A percentile compares a stretch with the other conserved stretches of the same genome.
Evolutionary conservation across 1,140 invertebrate genomes (phyloP).

Genomic region (Aphidius gifuensis): DNA sequence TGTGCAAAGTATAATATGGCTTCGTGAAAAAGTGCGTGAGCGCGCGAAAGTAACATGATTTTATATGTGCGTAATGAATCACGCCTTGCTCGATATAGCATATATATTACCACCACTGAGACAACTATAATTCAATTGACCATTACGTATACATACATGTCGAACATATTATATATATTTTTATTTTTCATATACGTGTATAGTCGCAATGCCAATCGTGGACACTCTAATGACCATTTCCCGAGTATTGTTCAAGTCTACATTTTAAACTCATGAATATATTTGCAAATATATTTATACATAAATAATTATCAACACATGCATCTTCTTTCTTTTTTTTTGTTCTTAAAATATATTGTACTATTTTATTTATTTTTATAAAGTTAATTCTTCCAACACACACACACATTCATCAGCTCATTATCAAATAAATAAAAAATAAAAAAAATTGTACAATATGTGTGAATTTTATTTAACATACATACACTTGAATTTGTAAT

Average conservation of each 20-base stretch:
- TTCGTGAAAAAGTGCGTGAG: conserved; percentile 16
- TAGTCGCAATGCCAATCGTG: conserved; percentile 4
- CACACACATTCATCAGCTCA: background rate
- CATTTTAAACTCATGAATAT: conserved; percentile 22
- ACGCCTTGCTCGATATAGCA: conserved; percentile 16
- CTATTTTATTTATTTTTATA: background rate
- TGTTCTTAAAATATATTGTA: background rate
- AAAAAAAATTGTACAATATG: background rate
- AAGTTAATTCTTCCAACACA: background rate
- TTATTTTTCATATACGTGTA: no score
- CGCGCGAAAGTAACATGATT: conserved; percentile 14
- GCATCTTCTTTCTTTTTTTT: no score
- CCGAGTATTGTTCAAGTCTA: conserved; percentile 14
- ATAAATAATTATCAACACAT: no score
- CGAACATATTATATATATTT: no score
- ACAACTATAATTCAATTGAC: conserved; percentile 18
- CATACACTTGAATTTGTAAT: background rate
- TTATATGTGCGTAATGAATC: conserved; percentile 18
- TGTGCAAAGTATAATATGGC: conserved; percentile 4
- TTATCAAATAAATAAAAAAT: background rate
- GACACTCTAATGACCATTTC: conserved; percentile 19
- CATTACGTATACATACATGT: background rate
- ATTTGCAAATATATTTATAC: conserved; percentile 11
- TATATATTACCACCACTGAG: background rate
- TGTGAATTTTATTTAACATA: background rate